These are phyloP conservation scores for Julus scandinavius DNA, from an alignment of 2,888 invertebrate genomes.

Conservation along the genomic window DNA sequence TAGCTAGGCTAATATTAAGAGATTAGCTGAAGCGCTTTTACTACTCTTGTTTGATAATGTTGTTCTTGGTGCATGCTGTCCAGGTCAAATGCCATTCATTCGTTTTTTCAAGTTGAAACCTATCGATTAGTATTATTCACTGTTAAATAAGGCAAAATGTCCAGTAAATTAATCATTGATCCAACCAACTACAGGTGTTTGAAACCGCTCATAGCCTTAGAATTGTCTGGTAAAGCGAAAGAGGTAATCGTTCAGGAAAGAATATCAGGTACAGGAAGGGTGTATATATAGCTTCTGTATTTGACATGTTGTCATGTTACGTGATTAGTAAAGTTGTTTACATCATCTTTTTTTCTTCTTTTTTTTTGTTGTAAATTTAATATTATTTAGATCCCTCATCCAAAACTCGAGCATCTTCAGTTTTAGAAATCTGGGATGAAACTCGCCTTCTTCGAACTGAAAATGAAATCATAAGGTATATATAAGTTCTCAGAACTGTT, in stretches of 20 bases:
- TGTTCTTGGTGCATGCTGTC: neutral
- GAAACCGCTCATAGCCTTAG: constrained; percentile 47
- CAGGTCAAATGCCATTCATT: neutral
- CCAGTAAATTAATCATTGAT: constrained; percentile 49
- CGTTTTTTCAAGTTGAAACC: neutral
- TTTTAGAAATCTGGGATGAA: too few species aligned
- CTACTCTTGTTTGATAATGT: neutral
- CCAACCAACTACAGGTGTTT: constrained; percentile 46
- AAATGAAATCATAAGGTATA: too few species aligned
- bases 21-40: constrained; percentile 8
- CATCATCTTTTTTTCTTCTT: too few species aligned
- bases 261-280: neutral
- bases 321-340: neutral
- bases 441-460: too few species aligned
- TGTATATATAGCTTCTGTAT: neutral
- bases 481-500: too few species aligned
- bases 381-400: too few species aligned
- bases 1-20: neutral
- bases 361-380: neutral
- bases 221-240: constrained; percentile 23
- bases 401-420: too few species aligned
- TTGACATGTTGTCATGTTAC: neutral
- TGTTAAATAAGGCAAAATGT: neutral
- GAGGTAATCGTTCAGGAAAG: neutral
- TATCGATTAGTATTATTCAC: neutral